A percentile compares a stretch with the other conserved stretches of the same genome.
Conservation (phyloP, 2,888 invertebrate genomes). For the Drosophila quinaria region DNA sequence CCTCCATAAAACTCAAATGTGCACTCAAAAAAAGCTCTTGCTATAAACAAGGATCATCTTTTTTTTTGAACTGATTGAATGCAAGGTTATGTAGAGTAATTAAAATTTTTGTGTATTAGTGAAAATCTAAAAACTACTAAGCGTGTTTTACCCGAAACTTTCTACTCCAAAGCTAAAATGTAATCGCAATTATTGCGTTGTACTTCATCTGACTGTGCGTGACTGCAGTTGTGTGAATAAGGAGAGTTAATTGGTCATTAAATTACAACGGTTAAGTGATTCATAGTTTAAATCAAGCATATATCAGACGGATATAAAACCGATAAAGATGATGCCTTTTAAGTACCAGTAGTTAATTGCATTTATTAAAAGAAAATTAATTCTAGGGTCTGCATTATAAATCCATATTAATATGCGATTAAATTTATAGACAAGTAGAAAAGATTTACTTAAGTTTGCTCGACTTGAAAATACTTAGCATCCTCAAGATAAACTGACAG, state of each 20-base stretch:
- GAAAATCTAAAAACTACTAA: neutral
- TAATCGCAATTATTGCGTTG: conserved; percentile 22
- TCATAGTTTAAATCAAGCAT: conserved; percentile 12
- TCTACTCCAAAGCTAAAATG: neutral
- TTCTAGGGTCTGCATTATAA: conserved; percentile 5
- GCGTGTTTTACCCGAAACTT: neutral
- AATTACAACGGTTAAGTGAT: conserved; percentile 43
- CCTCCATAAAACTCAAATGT: neutral
- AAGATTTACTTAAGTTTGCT: neutral
- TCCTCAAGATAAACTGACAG: too few species aligned
- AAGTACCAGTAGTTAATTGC: conserved; percentile 17
- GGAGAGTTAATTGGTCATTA: conserved; percentile 45
- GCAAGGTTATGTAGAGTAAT: neutral
- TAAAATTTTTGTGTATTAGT: neutral
- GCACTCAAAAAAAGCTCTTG: neutral
- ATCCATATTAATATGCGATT: conserved; percentile 2
- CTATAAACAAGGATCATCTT: too few species aligned
- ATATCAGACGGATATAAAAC: neutral
- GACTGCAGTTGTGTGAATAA: conserved; percentile 34
- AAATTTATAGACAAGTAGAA: neutral
- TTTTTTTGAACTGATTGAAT: neutral
- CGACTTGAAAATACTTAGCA: neutral
- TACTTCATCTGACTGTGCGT: conserved; percentile 41
- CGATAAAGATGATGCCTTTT: conserved; percentile 11
- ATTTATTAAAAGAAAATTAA: conserved; percentile 5